Percentiles rank a stretch among this genome's conserved stretches.
Conservation (phyloP, 2,797 vertebrate species). For the Argentina silus region DNA sequence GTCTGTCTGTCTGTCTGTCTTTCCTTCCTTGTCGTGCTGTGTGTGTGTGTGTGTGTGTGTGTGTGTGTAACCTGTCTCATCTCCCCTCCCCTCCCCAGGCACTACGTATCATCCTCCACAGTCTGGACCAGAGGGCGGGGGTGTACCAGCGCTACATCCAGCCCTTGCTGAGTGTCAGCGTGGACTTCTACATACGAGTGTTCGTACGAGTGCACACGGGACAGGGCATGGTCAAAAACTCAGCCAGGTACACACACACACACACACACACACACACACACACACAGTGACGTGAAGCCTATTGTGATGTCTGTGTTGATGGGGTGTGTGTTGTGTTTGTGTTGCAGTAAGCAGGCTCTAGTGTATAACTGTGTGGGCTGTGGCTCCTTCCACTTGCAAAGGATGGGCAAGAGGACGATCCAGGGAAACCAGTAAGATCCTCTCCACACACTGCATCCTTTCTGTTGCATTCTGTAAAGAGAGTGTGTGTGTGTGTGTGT, state of each 20-base stretch:
- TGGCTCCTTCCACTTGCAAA: slow-evolving; percentile 86
- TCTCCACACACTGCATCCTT: background rate
- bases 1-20: too few species aligned
- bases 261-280: background rate
- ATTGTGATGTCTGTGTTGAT: background rate
- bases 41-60: too few species aligned
- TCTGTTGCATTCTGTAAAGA: background rate
- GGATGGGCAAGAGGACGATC: slow-evolving; percentile 80
- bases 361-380: slow-evolving; percentile 93
- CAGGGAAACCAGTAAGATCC: slow-evolving; percentile 79
- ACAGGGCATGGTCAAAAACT: slow-evolving; percentile 89
- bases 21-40: too few species aligned
- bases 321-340: background rate
- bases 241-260: slow-evolving; percentile 79
- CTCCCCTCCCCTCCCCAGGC: slow-evolving; percentile 71
- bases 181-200: slow-evolving; percentile 90
- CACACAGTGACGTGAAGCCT: background rate
- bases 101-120: slow-evolving; percentile 89
- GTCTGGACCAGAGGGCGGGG: slow-evolving; percentile 85
- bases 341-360: slow-evolving; percentile 87
- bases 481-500: slow-evolving; percentile 17
- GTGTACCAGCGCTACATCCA: slow-evolving; percentile 90
- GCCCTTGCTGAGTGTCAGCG: slow-evolving; percentile 87
- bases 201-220: slow-evolving; percentile 88
- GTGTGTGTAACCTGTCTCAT: background rate